Evolutionary conservation across 2,113 vertebrate species (phyloP).

Genomic region (Sinocyclocheilus anshuiensis): DNA sequence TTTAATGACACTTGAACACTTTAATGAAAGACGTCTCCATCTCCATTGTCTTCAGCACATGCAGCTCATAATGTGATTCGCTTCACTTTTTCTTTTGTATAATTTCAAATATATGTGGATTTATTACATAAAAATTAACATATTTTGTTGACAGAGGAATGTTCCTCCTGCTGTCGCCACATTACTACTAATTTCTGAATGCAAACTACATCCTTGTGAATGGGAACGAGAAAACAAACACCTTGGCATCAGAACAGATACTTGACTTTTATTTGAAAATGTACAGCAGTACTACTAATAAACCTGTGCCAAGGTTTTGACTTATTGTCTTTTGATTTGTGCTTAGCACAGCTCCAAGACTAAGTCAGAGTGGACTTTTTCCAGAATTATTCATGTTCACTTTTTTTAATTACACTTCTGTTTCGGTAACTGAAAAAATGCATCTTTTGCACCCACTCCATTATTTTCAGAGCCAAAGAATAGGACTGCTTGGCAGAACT

Average conservation of each 20-base stretch:
- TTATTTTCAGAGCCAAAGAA: neutral
- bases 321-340: constrained; percentile 24
- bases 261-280: neutral
- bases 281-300: neutral
- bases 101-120: neutral
- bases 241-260: neutral
- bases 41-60: neutral
- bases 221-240: neutral
- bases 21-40: neutral
- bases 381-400: constrained; percentile 11
- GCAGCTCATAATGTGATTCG: neutral
- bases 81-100: neutral
- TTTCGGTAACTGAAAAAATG: constrained; percentile 75
- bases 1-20: neutral
- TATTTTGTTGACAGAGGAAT: neutral
- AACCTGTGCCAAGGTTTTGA: neutral
- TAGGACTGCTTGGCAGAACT: neutral
- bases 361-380: neutral
- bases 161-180: neutral
- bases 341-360: neutral
- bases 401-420: constrained; percentile 35
- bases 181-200: neutral
- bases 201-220: neutral
- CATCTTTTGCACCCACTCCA: constrained; percentile 16
- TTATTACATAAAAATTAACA: neutral